Evolutionary conservation across 2,113 vertebrate species (phyloP).

Genomic region (Hepsetus odoe): DNA sequence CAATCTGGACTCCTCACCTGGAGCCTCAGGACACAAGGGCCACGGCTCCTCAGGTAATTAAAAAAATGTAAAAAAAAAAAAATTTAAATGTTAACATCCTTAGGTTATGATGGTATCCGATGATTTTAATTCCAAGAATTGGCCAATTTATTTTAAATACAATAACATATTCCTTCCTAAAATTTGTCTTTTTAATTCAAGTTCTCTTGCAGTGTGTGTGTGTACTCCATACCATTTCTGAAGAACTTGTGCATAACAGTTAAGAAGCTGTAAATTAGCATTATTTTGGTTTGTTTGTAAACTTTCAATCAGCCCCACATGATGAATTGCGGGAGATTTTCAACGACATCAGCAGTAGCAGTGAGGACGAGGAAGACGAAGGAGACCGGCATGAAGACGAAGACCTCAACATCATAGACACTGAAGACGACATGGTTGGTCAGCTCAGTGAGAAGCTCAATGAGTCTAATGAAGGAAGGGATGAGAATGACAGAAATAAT

Average conservation of each 20-base stretch:
- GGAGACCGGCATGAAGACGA: slow-evolving; percentile 86
- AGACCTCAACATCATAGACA: slow-evolving; percentile 91
- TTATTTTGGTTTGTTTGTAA: too few relatives aligned
- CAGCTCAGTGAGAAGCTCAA: slow-evolving; percentile 83
- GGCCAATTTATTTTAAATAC: too few relatives aligned
- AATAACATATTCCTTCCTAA: too few relatives aligned
- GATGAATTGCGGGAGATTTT: slow-evolving; percentile 84
- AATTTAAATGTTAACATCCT: too few relatives aligned
- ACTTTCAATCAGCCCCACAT: slow-evolving; percentile 70
- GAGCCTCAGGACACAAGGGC: slow-evolving; percentile 80
- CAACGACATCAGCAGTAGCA: slow-evolving; percentile 88
- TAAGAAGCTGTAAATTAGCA: too few relatives aligned
- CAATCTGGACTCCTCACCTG: slow-evolving; percentile 82
- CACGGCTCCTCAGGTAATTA: slow-evolving; percentile 83
- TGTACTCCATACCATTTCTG: too few relatives aligned
- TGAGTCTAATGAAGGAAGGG: slow-evolving; percentile 77
- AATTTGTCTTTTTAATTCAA: too few relatives aligned
- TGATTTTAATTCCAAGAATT: too few relatives aligned
- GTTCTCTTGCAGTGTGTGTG: too few relatives aligned
- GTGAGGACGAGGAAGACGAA: slow-evolving; percentile 90
- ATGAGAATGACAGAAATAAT: slow-evolving; percentile 79
- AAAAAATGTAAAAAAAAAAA: not conserved
- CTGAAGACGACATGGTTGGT: slow-evolving; percentile 85
- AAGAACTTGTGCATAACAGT: too few relatives aligned
- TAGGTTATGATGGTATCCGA: too few relatives aligned